Evolutionary conservation across 2,888 invertebrate species (phyloP), one percentile per base, ranked within the genome.

Genomic region (Hipparchia semele): DNA sequence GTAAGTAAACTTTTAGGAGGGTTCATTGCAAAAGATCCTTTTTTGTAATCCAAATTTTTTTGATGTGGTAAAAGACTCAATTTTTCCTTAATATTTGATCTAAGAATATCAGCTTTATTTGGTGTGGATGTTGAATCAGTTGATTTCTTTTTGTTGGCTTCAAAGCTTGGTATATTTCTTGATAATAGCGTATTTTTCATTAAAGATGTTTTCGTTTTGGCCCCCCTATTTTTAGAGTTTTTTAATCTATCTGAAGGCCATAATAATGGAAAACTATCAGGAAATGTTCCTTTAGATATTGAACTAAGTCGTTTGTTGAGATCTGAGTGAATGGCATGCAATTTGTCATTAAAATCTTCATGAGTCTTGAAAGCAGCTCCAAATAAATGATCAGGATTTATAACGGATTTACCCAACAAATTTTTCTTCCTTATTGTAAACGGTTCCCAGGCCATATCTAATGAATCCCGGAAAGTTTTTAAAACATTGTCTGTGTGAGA

Each of bases 301-400:
- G 86, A 53, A 83, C 87, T 74, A 90, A 79, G 76, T 49, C 88
- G 85, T 73, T 90, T 90, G 76, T 86, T 88, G 5, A 92, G 82
- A 79, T 91, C 90, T 39, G 81, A 79, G 68, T 88, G 89, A 59
- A 92, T 79, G 33, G 84, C 85, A 80, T 85, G 83, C 10, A 93
- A 76, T 79, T 88, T 92, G 70, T 91, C 89, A 77, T 82, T 87
- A 1, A 90, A 76, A 59, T 92, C 87, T 73, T 87, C 84, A 58
- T 83, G 84, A 67, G 80, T 83, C 76, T 79, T 82, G 33, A 84
- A 77, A 64, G 89, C 77, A n/a, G 77, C 76, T 72, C 88, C 85
- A 23, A 89, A 75, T 68, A 91, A 75, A 59, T 86, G 80, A n/a
- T 84, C 77, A 2, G 85, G 81, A 72, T 83, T 83, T 71, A 79